Evolutionary conservation across 2,113 vertebrate species (phyloP).

Genomic region (Prinia subflava): DNA sequence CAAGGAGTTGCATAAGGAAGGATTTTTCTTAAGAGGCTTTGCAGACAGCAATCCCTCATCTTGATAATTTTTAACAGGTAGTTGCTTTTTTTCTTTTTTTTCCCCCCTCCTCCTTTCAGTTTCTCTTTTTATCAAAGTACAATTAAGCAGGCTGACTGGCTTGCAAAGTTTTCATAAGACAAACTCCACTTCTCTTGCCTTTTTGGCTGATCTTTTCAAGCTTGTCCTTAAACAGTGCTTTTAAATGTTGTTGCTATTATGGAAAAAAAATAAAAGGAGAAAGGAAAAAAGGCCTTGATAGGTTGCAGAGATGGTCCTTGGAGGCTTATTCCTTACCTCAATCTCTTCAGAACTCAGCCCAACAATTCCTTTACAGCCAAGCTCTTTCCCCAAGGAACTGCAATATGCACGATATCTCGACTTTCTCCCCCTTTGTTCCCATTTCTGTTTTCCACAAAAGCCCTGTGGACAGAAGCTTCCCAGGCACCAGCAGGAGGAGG

Average conservation of each 20-base stretch:
- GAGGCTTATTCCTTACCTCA: background rate
- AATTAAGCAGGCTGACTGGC: background rate
- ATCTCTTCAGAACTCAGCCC: background rate
- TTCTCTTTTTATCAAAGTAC: background rate
- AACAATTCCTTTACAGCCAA: background rate
- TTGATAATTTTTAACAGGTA: conserved; percentile 13
- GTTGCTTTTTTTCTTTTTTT: background rate
- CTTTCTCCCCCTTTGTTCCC: background rate
- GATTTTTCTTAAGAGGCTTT: background rate
- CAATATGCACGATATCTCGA: background rate
- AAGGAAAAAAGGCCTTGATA: background rate
- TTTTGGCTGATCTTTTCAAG: conserved; percentile 16
- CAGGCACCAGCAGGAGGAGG: background rate
- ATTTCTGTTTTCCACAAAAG: background rate
- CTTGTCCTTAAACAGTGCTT: conserved; percentile 5
- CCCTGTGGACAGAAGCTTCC: background rate
- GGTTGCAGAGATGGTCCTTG: background rate
- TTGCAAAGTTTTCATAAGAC: background rate
- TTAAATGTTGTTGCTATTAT: background rate
- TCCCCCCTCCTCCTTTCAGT: background rate
- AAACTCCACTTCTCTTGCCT: background rate
- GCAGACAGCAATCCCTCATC: background rate
- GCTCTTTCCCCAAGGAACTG: background rate
- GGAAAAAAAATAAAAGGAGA: background rate
- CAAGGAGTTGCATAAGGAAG: background rate